These are phyloP conservation scores for Epiblema foenella DNA, from an alignment of 2,888 invertebrate species.

Conservation along the genomic window DNA sequence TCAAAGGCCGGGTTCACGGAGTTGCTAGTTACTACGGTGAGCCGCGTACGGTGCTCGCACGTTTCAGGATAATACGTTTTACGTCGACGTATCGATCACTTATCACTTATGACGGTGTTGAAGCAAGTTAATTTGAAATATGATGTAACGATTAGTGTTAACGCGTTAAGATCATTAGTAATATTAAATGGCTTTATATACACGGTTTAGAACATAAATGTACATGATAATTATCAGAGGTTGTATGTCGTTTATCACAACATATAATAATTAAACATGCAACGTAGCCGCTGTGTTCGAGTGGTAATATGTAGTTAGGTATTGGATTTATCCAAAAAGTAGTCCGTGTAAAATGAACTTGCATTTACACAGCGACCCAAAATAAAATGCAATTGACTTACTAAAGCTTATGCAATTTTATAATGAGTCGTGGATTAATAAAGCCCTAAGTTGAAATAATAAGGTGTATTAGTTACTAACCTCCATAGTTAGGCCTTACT, in stretches of 20 bases:
- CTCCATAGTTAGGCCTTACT: conserved; percentile 99
- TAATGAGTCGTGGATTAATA: conserved; percentile 17
- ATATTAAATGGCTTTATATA: neutral
- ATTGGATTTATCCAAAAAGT: neutral
- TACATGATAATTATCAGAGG: conserved; percentile 1
- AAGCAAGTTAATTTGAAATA: neutral
- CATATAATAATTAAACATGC: neutral
- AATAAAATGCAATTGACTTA: conserved; percentile 10
- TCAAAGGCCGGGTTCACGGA: neutral
- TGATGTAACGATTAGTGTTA: neutral
- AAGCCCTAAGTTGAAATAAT: conserved; percentile 15
- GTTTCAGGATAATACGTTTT: conserved; percentile 1
- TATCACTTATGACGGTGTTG: neutral
- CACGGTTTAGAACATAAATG: neutral
- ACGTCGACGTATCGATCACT: neutral
- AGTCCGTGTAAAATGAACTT: neutral
- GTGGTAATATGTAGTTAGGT: neutral
- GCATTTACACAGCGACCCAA: conserved; percentile 10
- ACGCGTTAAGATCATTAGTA: neutral
- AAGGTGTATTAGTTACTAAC: conserved; percentile 83
- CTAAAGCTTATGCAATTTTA: conserved; percentile 5
- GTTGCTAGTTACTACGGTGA: neutral
- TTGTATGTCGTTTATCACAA: neutral
- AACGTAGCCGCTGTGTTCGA: neutral
- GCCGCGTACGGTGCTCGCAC: neutral